Percentiles rank a stretch among this genome's conserved stretches.
Evolutionary conservation across 2,113 vertebrate species (phyloP).

Genomic region (Himantopus leucocephalus): DNA sequence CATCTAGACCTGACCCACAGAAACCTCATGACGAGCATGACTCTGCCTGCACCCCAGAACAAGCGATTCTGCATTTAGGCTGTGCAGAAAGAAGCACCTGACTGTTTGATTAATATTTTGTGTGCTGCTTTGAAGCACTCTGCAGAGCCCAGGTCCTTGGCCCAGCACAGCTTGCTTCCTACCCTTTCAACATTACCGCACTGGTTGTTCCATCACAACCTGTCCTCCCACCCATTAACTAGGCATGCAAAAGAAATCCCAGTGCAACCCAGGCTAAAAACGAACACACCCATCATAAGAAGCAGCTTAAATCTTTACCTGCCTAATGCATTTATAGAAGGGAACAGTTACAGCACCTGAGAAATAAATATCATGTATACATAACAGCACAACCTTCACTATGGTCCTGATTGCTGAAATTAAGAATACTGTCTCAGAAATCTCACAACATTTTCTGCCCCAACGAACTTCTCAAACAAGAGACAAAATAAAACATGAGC

Average conservation of each 20-base stretch:
- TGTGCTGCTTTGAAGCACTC: neutral
- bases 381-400: neutral
- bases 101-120: conserved; percentile 28
- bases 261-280: neutral
- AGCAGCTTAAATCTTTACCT: neutral
- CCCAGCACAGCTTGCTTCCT: conserved; percentile 43
- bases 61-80: neutral
- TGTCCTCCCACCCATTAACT: neutral
- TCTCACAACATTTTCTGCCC: neutral
- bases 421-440: neutral
- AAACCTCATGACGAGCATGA: neutral
- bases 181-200: neutral
- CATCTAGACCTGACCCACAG: neutral
- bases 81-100: conserved; percentile 31
- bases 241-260: conserved; percentile 13
- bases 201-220: conserved; percentile 1
- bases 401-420: neutral
- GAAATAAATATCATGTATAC: neutral
- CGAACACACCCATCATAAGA: neutral
- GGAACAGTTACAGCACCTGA: neutral
- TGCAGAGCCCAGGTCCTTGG: neutral
- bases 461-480: neutral
- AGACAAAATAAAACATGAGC: neutral
- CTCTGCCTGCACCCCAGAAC: conserved; percentile 1
- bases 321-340: neutral